Percentiles rank a stretch among this genome's conserved stretches.
Conservation (phyloP, 2,113 vertebrate species). For the Entelurus aequoreus region DNA sequence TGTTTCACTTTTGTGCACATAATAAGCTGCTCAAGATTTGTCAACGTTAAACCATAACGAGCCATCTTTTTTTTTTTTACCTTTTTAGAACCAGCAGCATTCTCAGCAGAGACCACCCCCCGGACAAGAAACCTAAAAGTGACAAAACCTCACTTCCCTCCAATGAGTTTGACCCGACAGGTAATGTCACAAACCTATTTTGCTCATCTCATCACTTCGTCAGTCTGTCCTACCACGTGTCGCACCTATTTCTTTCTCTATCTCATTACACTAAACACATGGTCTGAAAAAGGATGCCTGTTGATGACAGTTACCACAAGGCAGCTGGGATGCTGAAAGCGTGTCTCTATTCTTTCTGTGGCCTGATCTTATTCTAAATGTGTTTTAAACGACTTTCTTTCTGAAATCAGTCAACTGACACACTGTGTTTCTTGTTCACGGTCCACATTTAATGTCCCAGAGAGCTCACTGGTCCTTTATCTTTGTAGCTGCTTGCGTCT, state of each 20-base stretch:
- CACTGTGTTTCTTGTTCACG: constrained; percentile 3
- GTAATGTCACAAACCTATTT: constrained; percentile 40
- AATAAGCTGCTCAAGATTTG: neutral
- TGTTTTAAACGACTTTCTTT: constrained; percentile 2
- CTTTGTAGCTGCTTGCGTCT: constrained; percentile 16
- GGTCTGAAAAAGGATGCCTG: constrained; percentile 15
- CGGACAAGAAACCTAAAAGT: constrained; percentile 93
- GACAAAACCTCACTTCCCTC: constrained; percentile 67
- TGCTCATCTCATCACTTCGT: constrained; percentile 14
- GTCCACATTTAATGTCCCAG: constrained; percentile 17
- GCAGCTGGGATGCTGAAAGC: constrained; percentile 34
- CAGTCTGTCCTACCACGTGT: neutral
- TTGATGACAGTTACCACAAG: constrained; percentile 24
- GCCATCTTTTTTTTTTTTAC: neutral
- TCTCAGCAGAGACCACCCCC: constrained; percentile 90
- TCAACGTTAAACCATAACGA: neutral
- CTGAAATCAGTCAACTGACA: constrained; percentile 7
- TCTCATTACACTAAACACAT: constrained; percentile 14
- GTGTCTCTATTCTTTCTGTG: constrained; percentile 18
- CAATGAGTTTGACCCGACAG: constrained; percentile 77
- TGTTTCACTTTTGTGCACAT: neutral
- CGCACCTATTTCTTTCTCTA: neutral
- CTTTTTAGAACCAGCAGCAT: constrained; percentile 85
- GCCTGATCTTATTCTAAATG: constrained; percentile 7
- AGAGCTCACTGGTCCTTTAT: constrained; percentile 14